Conservation (phyloP, 2,888 invertebrate genomes). For the Strigamia crassipes region DNA sequence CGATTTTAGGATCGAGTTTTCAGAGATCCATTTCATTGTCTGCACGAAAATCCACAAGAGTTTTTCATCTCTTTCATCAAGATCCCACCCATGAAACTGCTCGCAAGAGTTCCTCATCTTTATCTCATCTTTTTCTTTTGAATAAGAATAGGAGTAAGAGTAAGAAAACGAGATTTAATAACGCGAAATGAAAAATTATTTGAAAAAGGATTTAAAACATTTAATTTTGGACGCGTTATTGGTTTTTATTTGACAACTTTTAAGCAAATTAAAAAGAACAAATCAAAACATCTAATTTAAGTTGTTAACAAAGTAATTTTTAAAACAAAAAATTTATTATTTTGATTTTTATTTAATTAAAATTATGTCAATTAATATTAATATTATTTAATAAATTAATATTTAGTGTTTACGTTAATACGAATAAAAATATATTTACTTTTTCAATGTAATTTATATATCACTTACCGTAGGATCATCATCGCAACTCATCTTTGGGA, state of each 20-base stretch:
- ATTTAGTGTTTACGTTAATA: background rate
- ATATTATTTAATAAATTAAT: background rate
- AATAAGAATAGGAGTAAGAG: background rate
- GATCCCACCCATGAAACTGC: conserved; percentile 15
- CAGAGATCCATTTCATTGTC: background rate
- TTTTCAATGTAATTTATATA: no score
- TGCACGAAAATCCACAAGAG: background rate
- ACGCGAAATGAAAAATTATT: background rate
- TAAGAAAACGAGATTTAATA: no score
- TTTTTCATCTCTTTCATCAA: background rate
- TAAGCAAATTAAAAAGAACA: no score
- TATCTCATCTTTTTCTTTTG: conserved; percentile 7
- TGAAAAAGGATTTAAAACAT: no score
- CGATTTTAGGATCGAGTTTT: background rate
- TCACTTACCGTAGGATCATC: conserved; percentile 10
- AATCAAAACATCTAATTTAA: no score
- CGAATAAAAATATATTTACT: no score
- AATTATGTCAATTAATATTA: no score
- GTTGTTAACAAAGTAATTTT: no score
- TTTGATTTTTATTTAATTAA: no score
- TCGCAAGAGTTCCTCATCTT: conserved; percentile 18
- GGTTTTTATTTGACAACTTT: no score
- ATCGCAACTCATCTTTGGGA: background rate
- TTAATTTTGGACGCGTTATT: no score
- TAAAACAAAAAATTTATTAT: no score